A percentile compares a stretch with the other conserved stretches of the same genome.
Conservation (phyloP, 2,888 invertebrate genomes). For the Electrophaes corylata region DNA sequence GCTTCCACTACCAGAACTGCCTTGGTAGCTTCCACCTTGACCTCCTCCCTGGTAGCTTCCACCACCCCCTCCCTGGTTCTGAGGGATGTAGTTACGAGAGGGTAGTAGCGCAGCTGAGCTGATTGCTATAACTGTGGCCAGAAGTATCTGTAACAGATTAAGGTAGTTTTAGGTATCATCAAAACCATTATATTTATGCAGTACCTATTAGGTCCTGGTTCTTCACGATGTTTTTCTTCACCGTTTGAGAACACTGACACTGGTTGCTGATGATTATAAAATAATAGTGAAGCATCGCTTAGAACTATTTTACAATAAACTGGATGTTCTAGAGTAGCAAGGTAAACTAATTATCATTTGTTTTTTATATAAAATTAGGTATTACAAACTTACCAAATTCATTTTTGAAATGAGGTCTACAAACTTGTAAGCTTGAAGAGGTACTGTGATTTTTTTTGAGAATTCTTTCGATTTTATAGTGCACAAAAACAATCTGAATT, state of each 20-base stretch:
- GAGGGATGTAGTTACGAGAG: constrained; percentile 61
- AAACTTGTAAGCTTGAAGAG: constrained; percentile 38
- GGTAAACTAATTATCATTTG: neutral
- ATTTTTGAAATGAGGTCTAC: constrained; percentile 43
- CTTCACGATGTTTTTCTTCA: too few species aligned
- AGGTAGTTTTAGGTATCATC: neutral
- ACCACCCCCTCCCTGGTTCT: constrained; percentile 31
- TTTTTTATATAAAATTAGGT: neutral
- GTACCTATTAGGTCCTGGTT: too few species aligned
- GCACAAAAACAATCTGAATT: constrained; percentile 46
- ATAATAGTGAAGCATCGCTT: too few species aligned
- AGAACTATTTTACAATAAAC: too few species aligned
- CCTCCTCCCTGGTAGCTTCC: constrained; percentile 22
- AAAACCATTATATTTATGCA: too few species aligned
- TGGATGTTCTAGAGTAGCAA: too few species aligned
- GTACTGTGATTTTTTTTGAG: constrained; percentile 53
- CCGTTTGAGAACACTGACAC: too few species aligned
- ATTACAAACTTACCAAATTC: constrained; percentile 57
- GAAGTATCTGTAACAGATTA: constrained; percentile 51
- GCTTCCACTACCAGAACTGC: constrained; percentile 4
- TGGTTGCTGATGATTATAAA: too few species aligned
- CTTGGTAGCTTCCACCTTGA: constrained; percentile 9
- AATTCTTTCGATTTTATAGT: constrained; percentile 60
- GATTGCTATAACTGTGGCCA: constrained; percentile 51
- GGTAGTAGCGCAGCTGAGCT: constrained; percentile 62